A percentile compares a stretch with the other conserved stretches of the same genome.
phyloP scores from a whole-genome alignment of 2,888 invertebrate species.

The Netelia inedita region DNA sequence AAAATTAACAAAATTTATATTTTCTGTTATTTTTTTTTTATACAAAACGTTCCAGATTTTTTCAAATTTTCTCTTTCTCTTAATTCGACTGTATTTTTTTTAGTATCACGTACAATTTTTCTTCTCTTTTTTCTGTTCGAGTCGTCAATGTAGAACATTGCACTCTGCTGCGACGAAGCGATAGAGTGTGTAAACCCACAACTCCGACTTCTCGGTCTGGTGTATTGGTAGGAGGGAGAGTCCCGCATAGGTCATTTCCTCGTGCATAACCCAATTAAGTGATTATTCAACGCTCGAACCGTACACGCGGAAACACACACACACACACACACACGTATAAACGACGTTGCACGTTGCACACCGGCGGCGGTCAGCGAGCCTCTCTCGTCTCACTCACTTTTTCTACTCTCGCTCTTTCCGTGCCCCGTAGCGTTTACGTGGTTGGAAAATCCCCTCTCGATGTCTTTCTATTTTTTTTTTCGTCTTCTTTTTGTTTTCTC shows the following conservation, averaged over 20 bases:
- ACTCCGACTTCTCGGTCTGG: slow-evolving; percentile 25
- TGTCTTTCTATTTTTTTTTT: slow-evolving; percentile 29
- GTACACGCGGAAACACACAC: slow-evolving; percentile 37
- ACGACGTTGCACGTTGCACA: slow-evolving; percentile 41
- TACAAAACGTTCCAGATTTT: slow-evolving; percentile 17
- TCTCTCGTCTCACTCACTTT: slow-evolving; percentile 60
- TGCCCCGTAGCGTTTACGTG: neutral
- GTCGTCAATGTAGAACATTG: slow-evolving; percentile 57
- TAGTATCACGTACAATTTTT: slow-evolving; percentile 46
- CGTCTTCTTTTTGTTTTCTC: slow-evolving; percentile 38
- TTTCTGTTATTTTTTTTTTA: neutral
- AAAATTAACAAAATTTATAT: neutral
- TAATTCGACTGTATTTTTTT: slow-evolving; percentile 5
- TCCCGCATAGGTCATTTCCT: slow-evolving; percentile 83
- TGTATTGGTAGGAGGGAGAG: slow-evolving; percentile 71
- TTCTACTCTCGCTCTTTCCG: slow-evolving; percentile 52
- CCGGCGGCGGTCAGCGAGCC: slow-evolving; percentile 63
- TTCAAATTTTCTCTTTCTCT: slow-evolving; percentile 37
- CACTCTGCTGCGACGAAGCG: slow-evolving; percentile 55
- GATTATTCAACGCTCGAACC: slow-evolving; percentile 81
- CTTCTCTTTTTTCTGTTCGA: slow-evolving; percentile 32
- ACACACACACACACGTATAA: slow-evolving; percentile 11
- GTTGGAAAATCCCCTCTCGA: slow-evolving; percentile 7
- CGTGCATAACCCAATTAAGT: slow-evolving; percentile 84
- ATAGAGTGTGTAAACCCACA: slow-evolving; percentile 24